Percentiles rank a stretch among this genome's conserved stretches.
These are phyloP conservation scores for Eupithecia insigniata DNA, from an alignment of 2,888 invertebrate genomes.

Conservation along the genomic window DNA sequence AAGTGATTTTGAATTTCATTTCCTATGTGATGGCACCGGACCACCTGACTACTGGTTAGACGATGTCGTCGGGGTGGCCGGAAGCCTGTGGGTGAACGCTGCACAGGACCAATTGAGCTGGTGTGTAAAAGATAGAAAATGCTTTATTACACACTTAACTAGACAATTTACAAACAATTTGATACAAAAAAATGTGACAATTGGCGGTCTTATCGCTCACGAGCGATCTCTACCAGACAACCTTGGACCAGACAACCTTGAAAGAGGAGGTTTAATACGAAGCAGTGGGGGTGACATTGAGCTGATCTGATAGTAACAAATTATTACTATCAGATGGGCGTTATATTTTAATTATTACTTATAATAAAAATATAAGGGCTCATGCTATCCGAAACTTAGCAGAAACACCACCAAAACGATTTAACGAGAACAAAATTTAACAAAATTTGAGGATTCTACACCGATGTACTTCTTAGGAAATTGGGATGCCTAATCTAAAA, in stretches of 20 bases:
- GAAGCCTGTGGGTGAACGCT: neutral
- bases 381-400: neutral
- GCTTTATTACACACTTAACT: too few species aligned
- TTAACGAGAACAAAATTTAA: too few species aligned
- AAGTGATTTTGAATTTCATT: neutral
- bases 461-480: neutral
- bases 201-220: too few species aligned
- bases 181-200: too few species aligned
- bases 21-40: neutral
- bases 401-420: neutral
- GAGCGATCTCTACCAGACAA: too few species aligned
- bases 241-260: too few species aligned
- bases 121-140: too few species aligned
- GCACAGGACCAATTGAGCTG: neutral
- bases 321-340: too few species aligned
- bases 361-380: too few species aligned
- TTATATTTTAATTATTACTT: too few species aligned
- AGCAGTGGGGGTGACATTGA: neutral
- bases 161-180: too few species aligned
- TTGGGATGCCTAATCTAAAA: neutral
- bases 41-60: neutral
- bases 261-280: neutral
- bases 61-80: neutral
- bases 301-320: too few species aligned
- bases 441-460: neutral